Conservation (phyloP, 2,113 vertebrate genomes). For the Rhizomys pruinosus region DNA sequence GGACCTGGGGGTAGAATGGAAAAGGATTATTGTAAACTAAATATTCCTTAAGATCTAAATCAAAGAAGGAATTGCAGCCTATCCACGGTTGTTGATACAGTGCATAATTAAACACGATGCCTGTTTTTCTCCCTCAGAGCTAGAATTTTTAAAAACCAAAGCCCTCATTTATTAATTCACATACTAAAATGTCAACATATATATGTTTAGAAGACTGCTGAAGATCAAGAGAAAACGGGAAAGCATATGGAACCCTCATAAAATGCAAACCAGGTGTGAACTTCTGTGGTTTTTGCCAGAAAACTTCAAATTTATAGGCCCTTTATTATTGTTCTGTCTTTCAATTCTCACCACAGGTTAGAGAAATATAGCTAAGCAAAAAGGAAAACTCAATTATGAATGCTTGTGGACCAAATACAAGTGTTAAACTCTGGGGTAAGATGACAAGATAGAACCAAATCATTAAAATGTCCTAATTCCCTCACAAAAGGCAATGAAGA, state of each 20-base stretch:
- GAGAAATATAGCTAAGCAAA: conserved; percentile 32
- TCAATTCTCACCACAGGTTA: conserved; percentile 5
- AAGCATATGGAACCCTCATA: conserved; percentile 37
- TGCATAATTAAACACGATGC: neutral
- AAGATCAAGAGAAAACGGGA: conserved; percentile 41
- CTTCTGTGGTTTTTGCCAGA: conserved; percentile 6
- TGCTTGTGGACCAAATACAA: conserved; percentile 34
- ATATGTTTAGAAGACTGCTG: conserved; percentile 23
- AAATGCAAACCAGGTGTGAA: conserved; percentile 60
- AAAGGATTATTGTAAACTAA: conserved; percentile 66
- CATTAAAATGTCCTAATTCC: conserved; percentile 17
- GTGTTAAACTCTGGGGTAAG: conserved; percentile 1
- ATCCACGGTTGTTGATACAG: neutral
- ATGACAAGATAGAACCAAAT: conserved; percentile 27
- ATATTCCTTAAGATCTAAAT: conserved; percentile 64
- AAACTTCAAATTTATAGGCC: neutral
- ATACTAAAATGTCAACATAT: neutral
- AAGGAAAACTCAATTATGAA: conserved; percentile 28
- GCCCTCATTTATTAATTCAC: conserved; percentile 14
- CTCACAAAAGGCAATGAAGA: neutral
- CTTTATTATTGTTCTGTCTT: neutral
- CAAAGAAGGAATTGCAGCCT: conserved; percentile 53
- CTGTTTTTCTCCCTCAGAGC: conserved; percentile 2
- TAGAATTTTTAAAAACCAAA: conserved; percentile 32
- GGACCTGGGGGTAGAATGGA: neutral